phyloP scores from a whole-genome alignment of 2,113 vertebrate species.

The Pionites leucogaster region DNA sequence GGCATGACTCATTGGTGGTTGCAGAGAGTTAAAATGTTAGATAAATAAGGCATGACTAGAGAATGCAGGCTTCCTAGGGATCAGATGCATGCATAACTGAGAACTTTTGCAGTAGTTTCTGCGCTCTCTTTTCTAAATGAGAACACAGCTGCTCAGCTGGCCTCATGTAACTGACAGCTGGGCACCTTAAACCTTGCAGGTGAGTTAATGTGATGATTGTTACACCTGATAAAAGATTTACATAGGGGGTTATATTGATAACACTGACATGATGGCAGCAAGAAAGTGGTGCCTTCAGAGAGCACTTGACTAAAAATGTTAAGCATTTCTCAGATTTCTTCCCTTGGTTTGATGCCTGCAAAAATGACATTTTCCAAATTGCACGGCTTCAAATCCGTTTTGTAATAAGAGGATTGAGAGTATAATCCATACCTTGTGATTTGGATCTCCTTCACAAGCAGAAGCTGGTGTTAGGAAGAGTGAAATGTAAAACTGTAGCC shows the following conservation, averaged over 20 bases:
- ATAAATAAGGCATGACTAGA: conserved; percentile 25
- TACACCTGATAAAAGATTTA: not conserved
- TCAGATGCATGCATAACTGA: not conserved
- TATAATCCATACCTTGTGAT: conserved; percentile 52
- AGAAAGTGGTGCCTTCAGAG: not conserved
- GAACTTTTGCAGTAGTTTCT: not conserved
- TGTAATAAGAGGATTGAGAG: conserved; percentile 34
- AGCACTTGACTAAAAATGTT: not conserved
- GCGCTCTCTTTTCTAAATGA: not conserved
- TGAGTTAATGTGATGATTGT: not conserved
- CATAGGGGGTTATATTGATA: not conserved
- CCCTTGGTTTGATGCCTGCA: not conserved
- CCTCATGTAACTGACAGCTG: not conserved
- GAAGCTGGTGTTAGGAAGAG: conserved; percentile 4
- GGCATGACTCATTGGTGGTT: conserved; percentile 20
- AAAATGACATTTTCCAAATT: conserved; percentile 27
- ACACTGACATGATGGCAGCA: not conserved
- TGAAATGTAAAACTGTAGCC: not conserved
- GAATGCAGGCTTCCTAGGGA: not conserved
- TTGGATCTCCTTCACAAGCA: conserved; percentile 12
- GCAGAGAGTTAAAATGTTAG: conserved; percentile 5
- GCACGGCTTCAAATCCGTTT: not conserved
- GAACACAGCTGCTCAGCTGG: not conserved
- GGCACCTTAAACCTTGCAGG: not conserved
- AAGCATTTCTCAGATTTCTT: conserved; percentile 17